Evolutionary conservation across 53 echinoderm and acorn worm species (phyloP).

Genomic region (Antedon mediterranea): DNA sequence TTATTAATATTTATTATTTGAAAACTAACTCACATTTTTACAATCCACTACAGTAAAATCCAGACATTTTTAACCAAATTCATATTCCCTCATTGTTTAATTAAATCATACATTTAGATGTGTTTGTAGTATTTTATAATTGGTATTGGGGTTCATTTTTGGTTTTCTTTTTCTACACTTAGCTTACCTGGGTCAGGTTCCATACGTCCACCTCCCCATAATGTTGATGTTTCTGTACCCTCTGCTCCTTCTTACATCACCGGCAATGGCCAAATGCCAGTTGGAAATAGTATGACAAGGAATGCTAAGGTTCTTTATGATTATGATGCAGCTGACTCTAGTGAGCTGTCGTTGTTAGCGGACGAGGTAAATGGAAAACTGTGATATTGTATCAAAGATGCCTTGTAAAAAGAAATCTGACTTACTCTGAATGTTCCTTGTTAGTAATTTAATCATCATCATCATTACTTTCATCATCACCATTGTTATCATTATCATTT

Average conservation of each 20-base stretch:
- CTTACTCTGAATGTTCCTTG: no score
- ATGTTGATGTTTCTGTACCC: constrained; percentile 11
- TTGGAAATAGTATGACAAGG: constrained; percentile 32
- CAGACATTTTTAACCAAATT: no score
- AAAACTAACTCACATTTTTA: no score
- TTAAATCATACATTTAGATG: no score
- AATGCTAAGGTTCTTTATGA: constrained; percentile 96
- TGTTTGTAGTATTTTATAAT: constrained; percentile 5
- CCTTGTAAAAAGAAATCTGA: background rate
- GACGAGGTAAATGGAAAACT: constrained; percentile 65
- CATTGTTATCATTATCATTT: no score
- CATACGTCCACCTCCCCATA: background rate
- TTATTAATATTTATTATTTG: no score
- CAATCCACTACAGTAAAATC: no score
- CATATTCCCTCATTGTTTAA: no score
- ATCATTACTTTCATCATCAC: no score
- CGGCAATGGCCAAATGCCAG: background rate
- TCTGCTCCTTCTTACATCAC: constrained; percentile 29
- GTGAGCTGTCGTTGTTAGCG: constrained; percentile 84
- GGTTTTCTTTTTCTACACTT: constrained; percentile 3
- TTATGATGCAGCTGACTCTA: constrained; percentile 84
- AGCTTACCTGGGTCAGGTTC: background rate
- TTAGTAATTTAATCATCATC: no score
- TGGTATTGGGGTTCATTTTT: constrained; percentile 12
- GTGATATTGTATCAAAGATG: background rate